Conservation (phyloP, 2,113 vertebrate genomes). For the Aspiorhynchus laticeps region DNA sequence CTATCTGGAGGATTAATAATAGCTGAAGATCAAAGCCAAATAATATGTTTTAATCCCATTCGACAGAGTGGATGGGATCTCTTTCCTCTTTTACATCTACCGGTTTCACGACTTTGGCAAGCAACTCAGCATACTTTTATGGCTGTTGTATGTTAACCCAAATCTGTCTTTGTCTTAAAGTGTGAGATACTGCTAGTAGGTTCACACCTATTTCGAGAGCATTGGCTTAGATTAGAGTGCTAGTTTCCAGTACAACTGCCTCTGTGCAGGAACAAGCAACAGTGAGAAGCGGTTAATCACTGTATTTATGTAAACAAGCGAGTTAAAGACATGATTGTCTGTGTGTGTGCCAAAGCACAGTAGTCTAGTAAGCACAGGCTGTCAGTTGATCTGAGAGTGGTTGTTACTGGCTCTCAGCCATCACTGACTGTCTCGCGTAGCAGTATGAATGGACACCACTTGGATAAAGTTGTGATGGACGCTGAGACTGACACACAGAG, state of each 20-base stretch:
- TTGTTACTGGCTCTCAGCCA: slow-evolving; percentile 33
- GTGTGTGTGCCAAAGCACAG: slow-evolving; percentile 25
- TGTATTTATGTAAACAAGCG: slow-evolving; percentile 29
- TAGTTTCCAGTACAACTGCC: not conserved
- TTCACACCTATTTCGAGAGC: not conserved
- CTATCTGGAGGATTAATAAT: slow-evolving; percentile 45
- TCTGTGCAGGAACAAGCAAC: not conserved
- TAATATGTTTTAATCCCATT: not conserved
- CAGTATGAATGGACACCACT: slow-evolving; percentile 24
- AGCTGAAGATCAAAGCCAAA: slow-evolving; percentile 33
- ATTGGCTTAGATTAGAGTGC: not conserved
- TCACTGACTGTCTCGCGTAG: slow-evolving; percentile 2
- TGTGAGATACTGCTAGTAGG: not conserved
- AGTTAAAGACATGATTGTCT: not conserved
- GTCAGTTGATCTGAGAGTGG: not conserved
- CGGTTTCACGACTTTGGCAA: not conserved
- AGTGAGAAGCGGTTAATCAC: not conserved
- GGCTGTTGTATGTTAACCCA: not conserved
- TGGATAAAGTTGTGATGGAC: not conserved
- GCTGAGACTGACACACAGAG: not conserved
- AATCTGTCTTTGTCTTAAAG: not conserved
- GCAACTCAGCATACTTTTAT: not conserved
- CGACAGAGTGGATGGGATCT: not conserved
- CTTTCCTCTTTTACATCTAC: not conserved
- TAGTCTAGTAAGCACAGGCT: not conserved